phyloP scores from a whole-genome alignment of 2,113 vertebrate species.

The Vombatus ursinus region DNA sequence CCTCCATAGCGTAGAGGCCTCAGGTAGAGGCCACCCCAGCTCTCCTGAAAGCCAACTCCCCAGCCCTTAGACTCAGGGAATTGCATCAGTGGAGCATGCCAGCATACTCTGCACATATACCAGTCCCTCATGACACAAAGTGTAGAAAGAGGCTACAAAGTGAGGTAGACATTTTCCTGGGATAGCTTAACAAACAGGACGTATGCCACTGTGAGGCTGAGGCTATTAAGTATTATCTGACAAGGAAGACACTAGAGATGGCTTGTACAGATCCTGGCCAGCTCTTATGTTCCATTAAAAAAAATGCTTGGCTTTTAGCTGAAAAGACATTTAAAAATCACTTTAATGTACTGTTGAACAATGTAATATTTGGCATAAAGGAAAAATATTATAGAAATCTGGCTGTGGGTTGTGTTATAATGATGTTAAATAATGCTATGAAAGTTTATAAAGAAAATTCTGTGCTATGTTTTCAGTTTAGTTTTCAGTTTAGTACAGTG shows the following conservation, averaged over 20 bases:
- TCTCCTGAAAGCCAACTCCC: neutral
- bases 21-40: neutral
- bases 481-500: slow-evolving; percentile 2
- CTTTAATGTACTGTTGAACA: neutral
- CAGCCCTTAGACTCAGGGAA: neutral
- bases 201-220: neutral
- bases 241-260: neutral
- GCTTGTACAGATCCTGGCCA: neutral
- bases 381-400: neutral
- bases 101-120: neutral
- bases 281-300: neutral
- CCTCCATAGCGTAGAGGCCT: neutral
- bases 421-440: neutral
- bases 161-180: neutral
- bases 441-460: slow-evolving; percentile 23
- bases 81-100: neutral
- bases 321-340: neutral
- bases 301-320: neutral
- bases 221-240: neutral
- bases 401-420: neutral
- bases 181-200: neutral
- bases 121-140: neutral
- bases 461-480: slow-evolving; percentile 11
- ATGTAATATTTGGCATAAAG: neutral
- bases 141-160: neutral